Base-by-base conservation (phyloP, 2,888 invertebrate genomes). In the Cyclophora punctaria region DNA sequence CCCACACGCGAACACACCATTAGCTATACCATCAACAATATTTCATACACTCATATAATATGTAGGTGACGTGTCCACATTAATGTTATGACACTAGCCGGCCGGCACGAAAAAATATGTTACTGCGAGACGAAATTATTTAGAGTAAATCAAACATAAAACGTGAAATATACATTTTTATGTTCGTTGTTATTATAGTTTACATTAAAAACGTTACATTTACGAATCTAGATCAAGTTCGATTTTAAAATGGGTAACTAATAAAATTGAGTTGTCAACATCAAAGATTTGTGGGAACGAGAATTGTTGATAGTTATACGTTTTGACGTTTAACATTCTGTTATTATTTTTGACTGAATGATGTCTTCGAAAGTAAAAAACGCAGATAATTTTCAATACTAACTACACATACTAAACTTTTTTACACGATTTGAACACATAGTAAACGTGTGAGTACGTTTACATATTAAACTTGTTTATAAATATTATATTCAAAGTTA, bases 1-100 rank as follows among this genome's bases (percentile, higher is more conserved):
- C 64, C 78, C 70, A 71, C 86, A 84, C 83, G 87, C 85, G 69
- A 87, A 64, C 70, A 64, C 68, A 61, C 81, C 80, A 86, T 87
- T 85, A 85, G 68, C 65, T 64, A 62, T 55, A 45, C 52, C 64
- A 67, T 66, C 64, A 69, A 71, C 78, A 69, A 78, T 83, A 80
- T 81, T 78, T 83, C 78, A 82, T 71, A 69, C 66, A 63, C 74
- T 78, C 79, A 77, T 81, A 78, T 77, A 78, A 79, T 77, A 82
- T 80, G 77, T 75, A 77, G 71, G 72, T 76, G 78, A 76, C 79
- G 73, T 78, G 79, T 76, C 71, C 75, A 71, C 78, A 72, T 82
- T 79, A 73, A 79, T 75, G 76, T 78, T 78, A 77, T 78, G 75
- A 75, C 75, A 75, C 66, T 69, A 69, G 71, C 73, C 68, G 70